A percentile compares a stretch with the other conserved stretches of the same genome.
Conservation (phyloP, 2,888 invertebrate species). For the Sympetrum striolatum region DNA sequence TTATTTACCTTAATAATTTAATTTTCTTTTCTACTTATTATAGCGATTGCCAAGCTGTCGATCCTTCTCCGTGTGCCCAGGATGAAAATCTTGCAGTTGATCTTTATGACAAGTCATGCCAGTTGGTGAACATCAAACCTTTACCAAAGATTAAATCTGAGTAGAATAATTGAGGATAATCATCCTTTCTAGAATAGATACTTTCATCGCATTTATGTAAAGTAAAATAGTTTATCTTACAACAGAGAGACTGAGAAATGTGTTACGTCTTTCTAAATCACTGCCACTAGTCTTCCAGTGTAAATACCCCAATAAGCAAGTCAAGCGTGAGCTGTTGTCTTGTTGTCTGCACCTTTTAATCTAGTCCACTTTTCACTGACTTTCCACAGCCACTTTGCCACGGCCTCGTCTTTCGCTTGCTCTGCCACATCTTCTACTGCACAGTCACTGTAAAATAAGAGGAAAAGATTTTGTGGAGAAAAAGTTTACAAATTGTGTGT, state of each 20-base stretch:
- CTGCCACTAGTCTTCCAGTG: constrained; percentile 2
- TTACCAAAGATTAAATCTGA: not conserved
- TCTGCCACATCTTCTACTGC: constrained; percentile 61
- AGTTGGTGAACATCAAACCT: constrained; percentile 10
- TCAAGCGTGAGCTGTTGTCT: not conserved
- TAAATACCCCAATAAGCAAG: not conserved
- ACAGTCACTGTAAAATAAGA: constrained; percentile 65
- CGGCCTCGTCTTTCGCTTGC: constrained; percentile 64
- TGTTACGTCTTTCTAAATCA: not conserved
- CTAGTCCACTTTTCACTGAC: constrained; percentile 84
- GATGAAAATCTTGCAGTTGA: constrained; percentile 27
- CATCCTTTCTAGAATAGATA: not conserved
- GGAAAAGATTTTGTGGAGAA: not conserved
- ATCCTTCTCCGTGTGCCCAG: constrained; percentile 1
- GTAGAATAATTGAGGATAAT: too few relatives aligned
- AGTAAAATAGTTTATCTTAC: not conserved
- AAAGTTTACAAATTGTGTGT: not conserved
- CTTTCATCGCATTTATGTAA: not conserved
- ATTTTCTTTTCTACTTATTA: not conserved
- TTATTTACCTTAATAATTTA: not conserved
- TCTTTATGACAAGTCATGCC: constrained; percentile 41
- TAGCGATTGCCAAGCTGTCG: constrained; percentile 36
- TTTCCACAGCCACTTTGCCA: constrained; percentile 74
- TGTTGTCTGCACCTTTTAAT: constrained; percentile 48
- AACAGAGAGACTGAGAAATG: not conserved